phyloP scores from a whole-genome alignment of 2,888 invertebrate species.

The Sericinus montela region DNA sequence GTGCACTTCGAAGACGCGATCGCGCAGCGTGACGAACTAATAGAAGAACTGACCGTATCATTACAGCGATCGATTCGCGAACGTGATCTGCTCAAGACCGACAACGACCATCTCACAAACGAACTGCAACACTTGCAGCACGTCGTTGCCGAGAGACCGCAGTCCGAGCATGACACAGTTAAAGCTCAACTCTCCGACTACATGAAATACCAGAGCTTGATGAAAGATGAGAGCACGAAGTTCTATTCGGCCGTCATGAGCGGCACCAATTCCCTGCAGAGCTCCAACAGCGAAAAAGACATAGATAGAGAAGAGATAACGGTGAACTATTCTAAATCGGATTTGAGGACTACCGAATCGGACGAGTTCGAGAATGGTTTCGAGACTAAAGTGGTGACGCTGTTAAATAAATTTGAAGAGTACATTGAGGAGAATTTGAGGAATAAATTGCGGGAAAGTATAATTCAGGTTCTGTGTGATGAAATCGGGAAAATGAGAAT shows the following conservation, averaged over 20 bases:
- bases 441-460: constrained; percentile 72
- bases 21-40: constrained; percentile 83
- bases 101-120: constrained; percentile 80
- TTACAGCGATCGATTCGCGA: constrained; percentile 83
- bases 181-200: constrained; percentile 69
- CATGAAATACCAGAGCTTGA: constrained; percentile 61
- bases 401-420: constrained; percentile 56
- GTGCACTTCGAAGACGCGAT: constrained; percentile 86
- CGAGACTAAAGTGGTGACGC: constrained; percentile 48
- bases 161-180: constrained; percentile 58
- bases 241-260: constrained; percentile 68
- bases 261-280: constrained; percentile 55
- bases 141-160: constrained; percentile 46
- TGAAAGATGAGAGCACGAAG: constrained; percentile 67
- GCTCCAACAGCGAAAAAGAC: constrained; percentile 68
- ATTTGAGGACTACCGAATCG: constrained; percentile 52
- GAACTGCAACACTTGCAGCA: constrained; percentile 78
- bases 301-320: constrained; percentile 73
- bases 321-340: constrained; percentile 64
- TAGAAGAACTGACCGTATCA: constrained; percentile 84
- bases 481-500: constrained; percentile 72
- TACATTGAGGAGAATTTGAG: constrained; percentile 61
- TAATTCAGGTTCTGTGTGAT: constrained; percentile 75
- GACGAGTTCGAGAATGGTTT: constrained; percentile 63
- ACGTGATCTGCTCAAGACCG: constrained; percentile 79